Base-by-base conservation (phyloP, 2,113 vertebrate species). In the Catharus minimus region DNA sequence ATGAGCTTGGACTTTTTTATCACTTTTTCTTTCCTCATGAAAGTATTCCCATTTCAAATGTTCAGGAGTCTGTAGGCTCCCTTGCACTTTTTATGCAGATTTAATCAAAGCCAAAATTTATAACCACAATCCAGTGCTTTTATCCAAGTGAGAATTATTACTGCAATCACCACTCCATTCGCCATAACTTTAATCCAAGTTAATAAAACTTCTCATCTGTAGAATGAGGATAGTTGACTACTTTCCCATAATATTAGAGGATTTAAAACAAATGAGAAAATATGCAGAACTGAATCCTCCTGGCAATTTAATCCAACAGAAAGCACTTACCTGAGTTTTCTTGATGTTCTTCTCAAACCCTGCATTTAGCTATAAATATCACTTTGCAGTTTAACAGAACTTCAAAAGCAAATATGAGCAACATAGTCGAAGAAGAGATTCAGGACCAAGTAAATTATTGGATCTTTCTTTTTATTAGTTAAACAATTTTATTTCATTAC, bases 141-240 rank as follows among this genome's bases (percentile, higher is more conserved):
- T 85, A 62, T 47, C 27, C 58, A 73, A 56, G 15, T 86, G 57
- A 95, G 68, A 80, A 73, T 94, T 90, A 36, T 74, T 88, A 87
- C 41, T 91, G 36, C 56, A 52, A 69, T 95, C 71, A 72, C 50
- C 46, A 60, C 21, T 65, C 41, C 26, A 38, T 90, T 82, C 20
- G 1, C 30, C 33, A 33, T 66, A 86, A 73, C 39, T 90, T 87
- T 90, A 94, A 81, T 90, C 46, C 79, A 66, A 67, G 41, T 85
- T 87, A 90, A 95, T 93, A 91, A 89, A 94, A 67, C 43, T 93
- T 87, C 61, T 86, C 27, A 78, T 77, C 68, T 90, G 57, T 84
- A 86, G 49, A 88, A 92, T 80, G 1, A 82, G 41, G 28, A 15
- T 73, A 32, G 38, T 83, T 41, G 53, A 73, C 23, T 64, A 30